A percentile compares a stretch with the other conserved stretches of the same genome.
Evolutionary conservation across 2,888 invertebrate species (phyloP).

Genomic region (Idaea dimidiata): DNA sequence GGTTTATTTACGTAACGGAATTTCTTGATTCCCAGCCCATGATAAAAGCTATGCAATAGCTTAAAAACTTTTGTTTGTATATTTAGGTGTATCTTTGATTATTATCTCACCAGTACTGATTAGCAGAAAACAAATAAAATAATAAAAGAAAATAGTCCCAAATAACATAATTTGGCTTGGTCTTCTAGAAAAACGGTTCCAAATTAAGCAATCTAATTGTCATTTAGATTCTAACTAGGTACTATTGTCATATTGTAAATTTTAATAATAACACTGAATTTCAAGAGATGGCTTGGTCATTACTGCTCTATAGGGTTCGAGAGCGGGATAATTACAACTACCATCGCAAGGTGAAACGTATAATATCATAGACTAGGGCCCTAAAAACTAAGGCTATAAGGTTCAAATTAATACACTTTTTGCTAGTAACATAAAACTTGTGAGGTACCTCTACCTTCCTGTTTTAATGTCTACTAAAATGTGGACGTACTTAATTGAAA

Average conservation of each 20-base stretch:
- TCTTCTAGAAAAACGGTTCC: no score
- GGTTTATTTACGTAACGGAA: no score
- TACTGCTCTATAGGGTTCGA: not conserved
- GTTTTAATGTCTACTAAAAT: not conserved
- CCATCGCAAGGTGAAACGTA: not conserved
- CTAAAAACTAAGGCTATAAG: not conserved
- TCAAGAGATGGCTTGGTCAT: not conserved
- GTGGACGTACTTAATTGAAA: not conserved
- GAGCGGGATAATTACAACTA: not conserved
- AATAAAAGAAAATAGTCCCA: no score
- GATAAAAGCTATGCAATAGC: no score
- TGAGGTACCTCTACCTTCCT: not conserved
- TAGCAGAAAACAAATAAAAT: no score
- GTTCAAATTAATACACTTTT: not conserved
- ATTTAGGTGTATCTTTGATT: no score
- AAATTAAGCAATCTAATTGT: not conserved
- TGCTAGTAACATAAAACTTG: not conserved
- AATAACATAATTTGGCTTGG: no score
- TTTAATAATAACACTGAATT: not conserved
- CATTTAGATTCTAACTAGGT: not conserved
- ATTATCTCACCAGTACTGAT: no score
- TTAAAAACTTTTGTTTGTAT: no score
- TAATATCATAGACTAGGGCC: not conserved
- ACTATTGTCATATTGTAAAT: not conserved
- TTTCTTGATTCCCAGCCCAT: no score